These are phyloP conservation scores for Thermophis baileyi DNA, from an alignment of 2,113 vertebrate species.

Conservation along the genomic window DNA sequence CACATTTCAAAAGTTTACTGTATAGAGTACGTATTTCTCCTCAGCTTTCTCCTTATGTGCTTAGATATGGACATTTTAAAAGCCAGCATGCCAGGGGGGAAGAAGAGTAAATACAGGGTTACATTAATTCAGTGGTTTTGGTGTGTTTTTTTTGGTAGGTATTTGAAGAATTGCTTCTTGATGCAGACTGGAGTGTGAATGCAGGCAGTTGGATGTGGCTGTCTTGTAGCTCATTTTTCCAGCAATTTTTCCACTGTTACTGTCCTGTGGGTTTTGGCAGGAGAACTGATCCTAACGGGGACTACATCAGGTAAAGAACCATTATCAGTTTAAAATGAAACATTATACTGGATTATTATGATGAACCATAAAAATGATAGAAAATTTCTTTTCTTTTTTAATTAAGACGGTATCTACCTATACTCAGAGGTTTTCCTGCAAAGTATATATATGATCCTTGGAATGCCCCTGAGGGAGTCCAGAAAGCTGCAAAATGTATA, in stretches of 20 bases:
- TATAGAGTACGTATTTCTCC: background rate
- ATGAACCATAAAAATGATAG: background rate
- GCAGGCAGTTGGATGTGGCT: slow-evolving; percentile 99
- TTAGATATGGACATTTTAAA: background rate
- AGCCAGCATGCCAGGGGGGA: background rate
- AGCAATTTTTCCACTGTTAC: slow-evolving; percentile 96
- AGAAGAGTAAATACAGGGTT: background rate
- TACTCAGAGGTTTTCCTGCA: slow-evolving; percentile 87
- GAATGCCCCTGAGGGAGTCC: slow-evolving; percentile 90
- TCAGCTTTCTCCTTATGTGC: background rate
- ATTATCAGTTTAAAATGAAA: background rate
- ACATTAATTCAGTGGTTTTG: slow-evolving; percentile 34
- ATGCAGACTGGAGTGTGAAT: slow-evolving; percentile 96
- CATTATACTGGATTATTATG: background rate
- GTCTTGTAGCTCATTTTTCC: slow-evolving; percentile 95
- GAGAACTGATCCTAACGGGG: slow-evolving; percentile 92
- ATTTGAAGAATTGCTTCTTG: slow-evolving; percentile 92
- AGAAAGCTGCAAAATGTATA: slow-evolving; percentile 89
- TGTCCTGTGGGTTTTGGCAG: slow-evolving; percentile 93
- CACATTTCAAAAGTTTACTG: background rate
- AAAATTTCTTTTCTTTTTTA: background rate
- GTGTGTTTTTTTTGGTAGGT: slow-evolving; percentile 70
- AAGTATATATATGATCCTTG: slow-evolving; percentile 97
- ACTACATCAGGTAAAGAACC: slow-evolving; percentile 85
- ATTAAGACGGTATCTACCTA: slow-evolving; percentile 86